phyloP scores from a whole-genome alignment of 2,113 vertebrate genomes.

The Callipepla squamata region DNA sequence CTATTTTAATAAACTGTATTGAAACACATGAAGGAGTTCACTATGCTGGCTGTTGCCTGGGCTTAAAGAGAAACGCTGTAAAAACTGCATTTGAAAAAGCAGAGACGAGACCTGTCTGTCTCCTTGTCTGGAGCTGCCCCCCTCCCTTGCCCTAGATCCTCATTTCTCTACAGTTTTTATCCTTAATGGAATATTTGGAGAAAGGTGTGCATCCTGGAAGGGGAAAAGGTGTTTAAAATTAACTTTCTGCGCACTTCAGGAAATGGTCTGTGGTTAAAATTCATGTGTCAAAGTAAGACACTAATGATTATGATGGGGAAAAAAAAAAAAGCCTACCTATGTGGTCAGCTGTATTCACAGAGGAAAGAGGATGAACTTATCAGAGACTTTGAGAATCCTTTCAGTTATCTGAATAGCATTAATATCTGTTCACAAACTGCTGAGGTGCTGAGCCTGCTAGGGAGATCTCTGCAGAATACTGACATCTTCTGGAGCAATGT shows the following conservation, averaged over 20 bases:
- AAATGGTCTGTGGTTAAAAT: background rate
- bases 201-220: background rate
- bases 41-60: background rate
- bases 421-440: accelerated
- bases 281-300: background rate
- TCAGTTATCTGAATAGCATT: accelerated
- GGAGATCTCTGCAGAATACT: background rate
- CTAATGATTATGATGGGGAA: background rate
- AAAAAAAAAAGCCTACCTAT: background rate
- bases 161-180: background rate
- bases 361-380: background rate
- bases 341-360: background rate
- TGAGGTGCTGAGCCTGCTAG: background rate
- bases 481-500: background rate
- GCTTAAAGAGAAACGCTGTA: background rate
- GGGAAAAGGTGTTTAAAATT: background rate
- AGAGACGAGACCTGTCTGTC: background rate
- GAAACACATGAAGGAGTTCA: background rate
- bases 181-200: background rate
- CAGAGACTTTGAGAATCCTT: background rate
- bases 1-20: background rate
- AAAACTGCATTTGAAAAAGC: background rate
- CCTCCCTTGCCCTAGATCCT: too few relatives aligned
- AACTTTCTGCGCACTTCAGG: background rate
- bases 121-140: background rate